Evolutionary conservation across 2,113 vertebrate species (phyloP).

Genomic region (Strix aluco): DNA sequence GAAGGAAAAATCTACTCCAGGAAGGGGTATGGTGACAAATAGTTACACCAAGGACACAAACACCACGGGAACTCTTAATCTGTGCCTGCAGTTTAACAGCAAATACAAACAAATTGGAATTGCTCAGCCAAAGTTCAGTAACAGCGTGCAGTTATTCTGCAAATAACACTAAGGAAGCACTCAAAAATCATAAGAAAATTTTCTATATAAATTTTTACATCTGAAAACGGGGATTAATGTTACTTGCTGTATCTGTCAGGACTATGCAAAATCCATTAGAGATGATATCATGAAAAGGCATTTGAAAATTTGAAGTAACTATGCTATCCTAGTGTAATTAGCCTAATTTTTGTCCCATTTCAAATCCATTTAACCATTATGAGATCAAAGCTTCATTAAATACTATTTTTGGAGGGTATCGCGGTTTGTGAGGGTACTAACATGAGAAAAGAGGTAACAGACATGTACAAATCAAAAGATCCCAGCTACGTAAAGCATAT

Average conservation of each 20-base stretch:
- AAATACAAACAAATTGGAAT: neutral
- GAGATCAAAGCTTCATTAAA: constrained; percentile 5
- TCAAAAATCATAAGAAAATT: neutral
- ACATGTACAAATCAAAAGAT: neutral
- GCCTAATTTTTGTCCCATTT: neutral
- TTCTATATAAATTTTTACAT: neutral
- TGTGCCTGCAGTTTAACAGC: neutral
- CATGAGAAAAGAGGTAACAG: neutral
- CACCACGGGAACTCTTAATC: neutral
- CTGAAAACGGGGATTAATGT: neutral
- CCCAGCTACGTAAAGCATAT: neutral
- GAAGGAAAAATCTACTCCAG: neutral
- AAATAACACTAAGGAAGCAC: neutral
- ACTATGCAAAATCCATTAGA: neutral
- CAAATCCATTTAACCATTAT: neutral
- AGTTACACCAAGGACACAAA: neutral
- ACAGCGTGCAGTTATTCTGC: neutral
- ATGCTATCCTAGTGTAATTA: neutral
- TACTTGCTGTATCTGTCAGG: neutral
- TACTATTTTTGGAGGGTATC: neutral
- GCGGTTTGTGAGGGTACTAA: neutral
- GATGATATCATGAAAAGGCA: neutral
- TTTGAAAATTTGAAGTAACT: neutral
- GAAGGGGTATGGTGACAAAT: rapidly evolving
- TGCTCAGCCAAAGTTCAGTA: neutral